A percentile compares a stretch with the other conserved stretches of the same genome.
Evolutionary conservation across 2,888 invertebrate genomes (phyloP).

Genomic region (Saturnia japonica): DNA sequence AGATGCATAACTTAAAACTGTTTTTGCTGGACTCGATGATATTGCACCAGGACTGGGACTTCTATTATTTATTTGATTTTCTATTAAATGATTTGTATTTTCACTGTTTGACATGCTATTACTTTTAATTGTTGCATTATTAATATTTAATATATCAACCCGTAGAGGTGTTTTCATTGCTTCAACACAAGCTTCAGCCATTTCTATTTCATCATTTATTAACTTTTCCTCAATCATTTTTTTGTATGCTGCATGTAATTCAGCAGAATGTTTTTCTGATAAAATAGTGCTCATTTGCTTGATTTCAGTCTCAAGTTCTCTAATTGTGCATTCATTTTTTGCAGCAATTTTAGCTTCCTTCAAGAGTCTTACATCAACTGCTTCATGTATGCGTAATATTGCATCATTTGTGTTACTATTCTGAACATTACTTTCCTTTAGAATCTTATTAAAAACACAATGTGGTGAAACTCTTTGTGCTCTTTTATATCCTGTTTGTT

Average conservation of each 20-base stretch:
- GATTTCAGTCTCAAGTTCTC: conserved; percentile 73
- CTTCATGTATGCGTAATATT: conserved; percentile 69
- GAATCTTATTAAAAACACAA: conserved; percentile 69
- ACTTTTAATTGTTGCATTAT: conserved; percentile 52
- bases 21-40: conserved; percentile 46
- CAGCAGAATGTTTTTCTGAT: conserved; percentile 63
- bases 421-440: conserved; percentile 67
- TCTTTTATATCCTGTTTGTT: conserved; percentile 73
- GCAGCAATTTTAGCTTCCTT: conserved; percentile 70
- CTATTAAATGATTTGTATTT: conserved; percentile 44
- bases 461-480: conserved; percentile 57
- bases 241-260: conserved; percentile 56
- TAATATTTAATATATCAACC: conserved; percentile 59
- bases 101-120: conserved; percentile 49
- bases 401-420: conserved; percentile 66
- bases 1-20: conserved; percentile 65
- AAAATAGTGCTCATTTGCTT: conserved; percentile 71
- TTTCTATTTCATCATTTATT: conserved; percentile 60
- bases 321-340: conserved; percentile 65
- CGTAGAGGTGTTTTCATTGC: conserved; percentile 60
- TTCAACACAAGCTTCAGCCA: conserved; percentile 69
- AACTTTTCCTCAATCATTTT: conserved; percentile 57
- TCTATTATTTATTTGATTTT: conserved; percentile 46
- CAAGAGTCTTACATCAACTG: conserved; percentile 64
- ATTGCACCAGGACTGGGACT: conserved; percentile 54